Percentiles rank a stretch among this genome's conserved stretches.
Evolutionary conservation across 2,797 vertebrate genomes (phyloP).

Genomic region (Chrysocyon brachyurus): DNA sequence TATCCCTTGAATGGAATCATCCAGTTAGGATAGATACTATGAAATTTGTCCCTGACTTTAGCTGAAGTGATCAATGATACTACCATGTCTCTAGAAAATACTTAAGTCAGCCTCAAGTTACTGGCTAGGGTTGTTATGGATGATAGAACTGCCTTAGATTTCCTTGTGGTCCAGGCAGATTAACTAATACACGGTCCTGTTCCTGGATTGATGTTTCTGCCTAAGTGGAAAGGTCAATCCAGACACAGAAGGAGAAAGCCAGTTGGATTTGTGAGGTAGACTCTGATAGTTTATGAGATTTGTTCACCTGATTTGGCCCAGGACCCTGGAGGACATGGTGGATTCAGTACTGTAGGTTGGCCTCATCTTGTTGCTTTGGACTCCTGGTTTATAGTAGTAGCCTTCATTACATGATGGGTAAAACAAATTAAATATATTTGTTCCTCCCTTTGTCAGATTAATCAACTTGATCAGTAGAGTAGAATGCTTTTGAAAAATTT

Average conservation of each 20-base stretch:
- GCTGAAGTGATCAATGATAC: not conserved
- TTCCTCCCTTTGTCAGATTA: conserved; percentile 43
- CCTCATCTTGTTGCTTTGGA: conserved; percentile 37
- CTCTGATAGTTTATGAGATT: not conserved
- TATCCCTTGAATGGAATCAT: not conserved
- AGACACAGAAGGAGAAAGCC: conserved; percentile 42
- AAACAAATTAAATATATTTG: conserved; percentile 14
- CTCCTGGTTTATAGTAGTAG: not conserved
- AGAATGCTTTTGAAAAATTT: conserved; percentile 33
- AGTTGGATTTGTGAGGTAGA: not conserved
- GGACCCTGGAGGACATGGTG: not conserved
- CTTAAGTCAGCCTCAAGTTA: conserved; percentile 27
- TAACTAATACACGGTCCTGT: not conserved
- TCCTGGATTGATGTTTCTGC: conserved; percentile 20
- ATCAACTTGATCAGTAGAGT: conserved; percentile 20
- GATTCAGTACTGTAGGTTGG: not conserved
- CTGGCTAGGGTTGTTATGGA: not conserved
- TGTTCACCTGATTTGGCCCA: not conserved
- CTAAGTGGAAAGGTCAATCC: not conserved
- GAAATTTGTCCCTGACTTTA: conserved; percentile 39
- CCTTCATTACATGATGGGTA: conserved; percentile 26
- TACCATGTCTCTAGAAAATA: not conserved
- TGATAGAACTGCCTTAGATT: conserved; percentile 53
- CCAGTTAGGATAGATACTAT: conserved; percentile 6
- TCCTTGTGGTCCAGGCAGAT: not conserved